phyloP scores from a whole-genome alignment of 1,140 invertebrate species.

The Chymomyza costata region DNA sequence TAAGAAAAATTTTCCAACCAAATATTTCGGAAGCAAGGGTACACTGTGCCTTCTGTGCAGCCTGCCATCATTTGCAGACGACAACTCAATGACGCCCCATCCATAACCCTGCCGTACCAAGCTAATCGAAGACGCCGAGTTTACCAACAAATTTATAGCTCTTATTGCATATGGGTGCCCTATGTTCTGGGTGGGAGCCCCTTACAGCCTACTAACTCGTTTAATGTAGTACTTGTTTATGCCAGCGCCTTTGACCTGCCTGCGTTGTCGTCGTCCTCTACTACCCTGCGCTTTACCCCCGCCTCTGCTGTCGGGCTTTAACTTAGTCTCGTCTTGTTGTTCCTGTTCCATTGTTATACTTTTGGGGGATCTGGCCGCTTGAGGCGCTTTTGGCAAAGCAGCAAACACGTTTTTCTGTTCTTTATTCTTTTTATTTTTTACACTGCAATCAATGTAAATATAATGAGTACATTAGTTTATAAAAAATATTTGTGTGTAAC shows the following conservation, averaged over 20 bases:
- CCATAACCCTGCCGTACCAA: slow-evolving; percentile 28
- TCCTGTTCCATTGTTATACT: slow-evolving; percentile 45
- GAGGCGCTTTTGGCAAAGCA: slow-evolving; percentile 21
- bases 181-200: too few species aligned
- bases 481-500: neutral
- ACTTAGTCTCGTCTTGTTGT: slow-evolving; percentile 23
- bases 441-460: slow-evolving; percentile 9
- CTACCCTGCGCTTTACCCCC: neutral
- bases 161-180: slow-evolving; percentile 24
- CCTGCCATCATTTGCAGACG: too few species aligned
- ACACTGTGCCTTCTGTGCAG: neutral
- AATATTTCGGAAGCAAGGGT: slow-evolving; percentile 4
- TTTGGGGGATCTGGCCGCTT: slow-evolving; percentile 29
- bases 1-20: too few species aligned
- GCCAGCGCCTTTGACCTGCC: slow-evolving; percentile 68
- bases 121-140: slow-evolving; percentile 55
- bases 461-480: too few species aligned
- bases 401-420: slow-evolving; percentile 67
- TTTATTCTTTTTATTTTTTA: slow-evolving; percentile 25
- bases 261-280: slow-evolving; percentile 18
- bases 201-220: too few species aligned
- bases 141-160: slow-evolving; percentile 57
- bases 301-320: neutral
- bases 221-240: too few species aligned
- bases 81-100: slow-evolving; percentile 2